phyloP scores from a whole-genome alignment of 2,113 vertebrate genomes.

The Picathartes gymnocephalus region DNA sequence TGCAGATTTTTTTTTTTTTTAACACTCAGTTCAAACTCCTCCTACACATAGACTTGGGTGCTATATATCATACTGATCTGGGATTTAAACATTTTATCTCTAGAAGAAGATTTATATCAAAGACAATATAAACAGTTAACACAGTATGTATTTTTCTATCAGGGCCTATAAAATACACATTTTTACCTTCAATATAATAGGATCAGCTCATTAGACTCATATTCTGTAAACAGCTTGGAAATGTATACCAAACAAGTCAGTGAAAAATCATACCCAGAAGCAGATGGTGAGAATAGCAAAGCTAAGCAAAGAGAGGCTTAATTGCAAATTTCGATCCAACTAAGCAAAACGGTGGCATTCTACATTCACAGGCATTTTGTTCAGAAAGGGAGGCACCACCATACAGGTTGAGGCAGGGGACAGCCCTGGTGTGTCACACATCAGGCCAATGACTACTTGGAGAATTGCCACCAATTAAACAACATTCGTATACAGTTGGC shows the following conservation, averaged over 20 bases:
- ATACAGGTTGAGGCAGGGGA: constrained; percentile 14
- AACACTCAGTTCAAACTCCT: background rate
- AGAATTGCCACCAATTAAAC: constrained; percentile 54
- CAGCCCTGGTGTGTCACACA: constrained; percentile 26
- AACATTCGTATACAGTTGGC: constrained; percentile 16
- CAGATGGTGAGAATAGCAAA: constrained; percentile 66
- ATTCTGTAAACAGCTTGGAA: constrained; percentile 58
- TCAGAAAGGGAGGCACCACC: background rate
- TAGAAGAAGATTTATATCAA: background rate
- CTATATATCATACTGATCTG: background rate
- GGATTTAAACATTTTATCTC: background rate
- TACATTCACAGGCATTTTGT: background rate
- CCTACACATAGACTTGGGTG: background rate
- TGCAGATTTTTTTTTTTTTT: background rate
- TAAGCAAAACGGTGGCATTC: constrained; percentile 17
- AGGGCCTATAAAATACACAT: background rate
- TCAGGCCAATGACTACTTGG: constrained; percentile 41
- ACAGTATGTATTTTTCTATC: background rate
- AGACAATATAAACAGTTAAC: background rate
- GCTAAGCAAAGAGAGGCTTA: constrained; percentile 57
- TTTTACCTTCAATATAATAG: constrained; percentile 43
- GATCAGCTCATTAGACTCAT: constrained; percentile 49
- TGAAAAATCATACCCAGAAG: constrained; percentile 59
- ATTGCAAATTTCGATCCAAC: constrained; percentile 42
- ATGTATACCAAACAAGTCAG: constrained; percentile 52